Percentiles rank a stretch among this genome's conserved stretches.
Evolutionary conservation across 2,113 vertebrate species (phyloP).

Genomic region (Helogale parvula): DNA sequence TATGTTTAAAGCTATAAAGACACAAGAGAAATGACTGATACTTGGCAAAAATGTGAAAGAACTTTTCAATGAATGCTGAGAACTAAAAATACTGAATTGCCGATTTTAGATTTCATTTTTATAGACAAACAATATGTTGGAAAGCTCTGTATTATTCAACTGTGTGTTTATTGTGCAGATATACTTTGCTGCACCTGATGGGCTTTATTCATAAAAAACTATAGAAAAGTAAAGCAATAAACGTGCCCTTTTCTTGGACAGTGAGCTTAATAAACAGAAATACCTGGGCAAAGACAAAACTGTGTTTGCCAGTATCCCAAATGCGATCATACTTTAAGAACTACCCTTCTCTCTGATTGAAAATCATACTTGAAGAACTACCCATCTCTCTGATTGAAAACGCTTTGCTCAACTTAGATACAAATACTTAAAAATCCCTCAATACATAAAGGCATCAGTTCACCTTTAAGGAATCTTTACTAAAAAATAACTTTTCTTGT

Average conservation of each 20-base stretch:
- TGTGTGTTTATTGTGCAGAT: background rate
- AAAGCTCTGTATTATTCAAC: fast-evolving
- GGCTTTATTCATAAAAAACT: background rate
- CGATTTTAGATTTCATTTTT: background rate
- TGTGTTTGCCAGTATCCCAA: background rate
- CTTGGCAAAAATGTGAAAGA: background rate
- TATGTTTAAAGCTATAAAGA: background rate
- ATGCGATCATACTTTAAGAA: background rate
- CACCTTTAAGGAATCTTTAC: background rate
- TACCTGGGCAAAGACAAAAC: background rate
- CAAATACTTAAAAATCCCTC: background rate
- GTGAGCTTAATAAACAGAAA: background rate
- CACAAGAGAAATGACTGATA: background rate
- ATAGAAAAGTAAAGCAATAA: background rate
- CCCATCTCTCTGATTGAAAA: background rate
- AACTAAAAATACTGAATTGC: background rate
- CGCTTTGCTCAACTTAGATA: background rate
- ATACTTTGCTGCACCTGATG: background rate
- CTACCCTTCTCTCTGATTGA: background rate
- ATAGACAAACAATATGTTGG: background rate
- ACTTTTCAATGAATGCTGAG: background rate
- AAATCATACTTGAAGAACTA: background rate
- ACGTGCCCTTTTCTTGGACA: background rate
- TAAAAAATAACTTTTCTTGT: background rate
- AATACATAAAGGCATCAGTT: background rate